Evolutionary conservation across 2,888 invertebrate genomes (phyloP).

Genomic region (Cataglyphis livida): DNA sequence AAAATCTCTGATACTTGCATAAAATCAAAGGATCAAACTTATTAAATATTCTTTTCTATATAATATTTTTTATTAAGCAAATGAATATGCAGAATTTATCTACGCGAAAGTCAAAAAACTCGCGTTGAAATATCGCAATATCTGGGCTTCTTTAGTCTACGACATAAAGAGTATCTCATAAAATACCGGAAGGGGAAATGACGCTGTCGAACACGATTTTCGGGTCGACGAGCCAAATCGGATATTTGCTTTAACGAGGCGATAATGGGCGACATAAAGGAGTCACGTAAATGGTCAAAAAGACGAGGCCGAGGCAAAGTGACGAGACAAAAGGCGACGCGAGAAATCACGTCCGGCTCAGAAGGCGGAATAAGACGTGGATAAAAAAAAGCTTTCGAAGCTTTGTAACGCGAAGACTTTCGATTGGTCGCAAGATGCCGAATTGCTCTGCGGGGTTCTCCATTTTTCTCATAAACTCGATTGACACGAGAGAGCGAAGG

Average conservation of each 20-base stretch:
- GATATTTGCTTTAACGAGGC: slow-evolving; percentile 80
- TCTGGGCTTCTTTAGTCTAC: background rate
- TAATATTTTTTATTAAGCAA: background rate
- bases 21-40: background rate
- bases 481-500: slow-evolving; percentile 42
- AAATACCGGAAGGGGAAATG: slow-evolving; percentile 76
- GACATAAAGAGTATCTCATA: slow-evolving; percentile 2
- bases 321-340: slow-evolving; percentile 57
- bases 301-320: slow-evolving; percentile 48
- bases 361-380: slow-evolving; percentile 65
- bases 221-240: slow-evolving; percentile 60
- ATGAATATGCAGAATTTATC: background rate
- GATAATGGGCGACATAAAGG: slow-evolving; percentile 48
- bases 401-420: slow-evolving; percentile 50
- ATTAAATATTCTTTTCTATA: background rate
- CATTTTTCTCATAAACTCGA: slow-evolving; percentile 62
- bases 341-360: slow-evolving; percentile 69
- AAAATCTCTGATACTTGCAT: background rate
- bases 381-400: slow-evolving; percentile 51
- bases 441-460: slow-evolving; percentile 79
- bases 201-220: slow-evolving; percentile 77
- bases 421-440: slow-evolving; percentile 74
- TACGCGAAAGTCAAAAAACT: background rate
- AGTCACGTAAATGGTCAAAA: slow-evolving; percentile 43
- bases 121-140: background rate